Evolutionary conservation across 2,797 vertebrate species (phyloP).

Genomic region (Bradypodion pumilum): DNA sequence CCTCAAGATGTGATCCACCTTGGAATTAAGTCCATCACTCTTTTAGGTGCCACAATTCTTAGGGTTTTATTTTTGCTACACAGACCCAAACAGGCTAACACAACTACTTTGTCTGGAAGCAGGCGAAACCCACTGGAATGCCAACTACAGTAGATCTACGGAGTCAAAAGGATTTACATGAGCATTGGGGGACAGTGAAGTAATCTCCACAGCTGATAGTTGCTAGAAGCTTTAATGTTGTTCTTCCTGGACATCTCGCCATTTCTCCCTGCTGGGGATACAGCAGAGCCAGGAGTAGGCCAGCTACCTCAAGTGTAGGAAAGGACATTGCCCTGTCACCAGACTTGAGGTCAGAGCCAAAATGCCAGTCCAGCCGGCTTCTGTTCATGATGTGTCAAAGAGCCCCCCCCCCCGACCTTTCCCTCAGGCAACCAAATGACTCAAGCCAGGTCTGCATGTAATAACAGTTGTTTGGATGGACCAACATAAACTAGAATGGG

Average conservation of each 20-base stretch:
- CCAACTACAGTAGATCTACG: no score
- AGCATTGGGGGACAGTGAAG: no score
- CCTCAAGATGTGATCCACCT: no score
- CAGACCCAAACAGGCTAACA: no score
- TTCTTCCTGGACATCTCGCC: background rate
- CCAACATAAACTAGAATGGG: background rate
- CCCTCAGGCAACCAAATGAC: background rate
- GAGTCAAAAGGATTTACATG: no score
- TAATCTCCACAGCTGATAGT: no score
- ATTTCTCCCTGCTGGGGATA: background rate
- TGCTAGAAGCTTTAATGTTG: no score
- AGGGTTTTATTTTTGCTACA: no score
- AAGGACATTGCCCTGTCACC: background rate
- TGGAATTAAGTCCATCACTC: no score
- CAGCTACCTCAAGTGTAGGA: background rate
- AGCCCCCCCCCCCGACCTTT: background rate
- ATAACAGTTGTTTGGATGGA: background rate
- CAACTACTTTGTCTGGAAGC: no score
- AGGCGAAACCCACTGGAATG: no score
- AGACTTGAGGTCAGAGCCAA: background rate
- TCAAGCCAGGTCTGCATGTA: background rate
- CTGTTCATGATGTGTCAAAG: background rate
- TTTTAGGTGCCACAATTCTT: no score
- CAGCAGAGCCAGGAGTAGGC: background rate
- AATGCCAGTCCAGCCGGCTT: background rate